phyloP scores from a whole-genome alignment of 2,113 vertebrate genomes.

The Sapayoa aenigma region DNA sequence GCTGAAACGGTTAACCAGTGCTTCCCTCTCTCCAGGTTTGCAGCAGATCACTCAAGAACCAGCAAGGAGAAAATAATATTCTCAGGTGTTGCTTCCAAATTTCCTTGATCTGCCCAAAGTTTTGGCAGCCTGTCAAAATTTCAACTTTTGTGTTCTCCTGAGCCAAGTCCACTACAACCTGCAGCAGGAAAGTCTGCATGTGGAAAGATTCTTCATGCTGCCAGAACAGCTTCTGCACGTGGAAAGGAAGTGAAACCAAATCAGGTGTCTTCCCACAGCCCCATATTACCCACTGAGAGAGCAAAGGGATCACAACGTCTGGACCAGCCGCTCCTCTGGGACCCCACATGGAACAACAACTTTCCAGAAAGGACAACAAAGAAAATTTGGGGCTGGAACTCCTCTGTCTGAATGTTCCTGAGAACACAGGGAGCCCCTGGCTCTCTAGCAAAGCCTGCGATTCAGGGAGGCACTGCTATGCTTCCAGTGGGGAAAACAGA shows the following conservation, averaged over 20 bases:
- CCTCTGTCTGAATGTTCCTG: background rate
- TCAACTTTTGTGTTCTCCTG: background rate
- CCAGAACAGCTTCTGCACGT: background rate
- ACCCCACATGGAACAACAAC: background rate
- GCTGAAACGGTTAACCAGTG: background rate
- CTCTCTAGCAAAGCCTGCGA: background rate
- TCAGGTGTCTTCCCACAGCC: background rate
- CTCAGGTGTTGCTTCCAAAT: background rate
- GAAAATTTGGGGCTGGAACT: background rate
- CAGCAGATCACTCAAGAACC: background rate
- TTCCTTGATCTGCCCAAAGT: background rate
- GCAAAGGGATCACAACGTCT: accelerated
- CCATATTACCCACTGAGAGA: background rate
- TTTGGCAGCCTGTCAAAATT: background rate
- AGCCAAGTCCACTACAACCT: background rate
- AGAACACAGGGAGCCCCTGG: background rate
- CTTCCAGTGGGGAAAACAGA: background rate
- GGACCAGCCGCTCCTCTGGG: background rate
- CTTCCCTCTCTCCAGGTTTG: background rate
- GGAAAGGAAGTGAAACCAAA: background rate
- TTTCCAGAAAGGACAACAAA: background rate
- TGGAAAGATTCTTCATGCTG: background rate
- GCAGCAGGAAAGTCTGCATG: background rate
- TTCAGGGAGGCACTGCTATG: background rate
- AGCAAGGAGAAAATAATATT: background rate